These are phyloP conservation scores for Syrphus vitripennis DNA, from an alignment of 2,888 invertebrate genomes.

Conservation along the genomic window DNA sequence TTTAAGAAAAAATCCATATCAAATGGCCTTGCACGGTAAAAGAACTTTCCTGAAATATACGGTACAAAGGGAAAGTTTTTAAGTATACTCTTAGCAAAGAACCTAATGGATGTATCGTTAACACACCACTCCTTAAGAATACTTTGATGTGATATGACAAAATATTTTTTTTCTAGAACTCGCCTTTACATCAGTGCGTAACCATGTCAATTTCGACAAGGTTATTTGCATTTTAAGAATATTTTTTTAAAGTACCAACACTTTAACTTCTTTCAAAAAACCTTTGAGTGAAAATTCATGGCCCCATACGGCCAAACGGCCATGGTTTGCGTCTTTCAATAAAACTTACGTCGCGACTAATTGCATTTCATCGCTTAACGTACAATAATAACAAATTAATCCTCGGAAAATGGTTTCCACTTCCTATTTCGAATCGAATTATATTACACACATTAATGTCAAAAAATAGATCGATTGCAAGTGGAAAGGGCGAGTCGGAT, in stretches of 20 bases:
- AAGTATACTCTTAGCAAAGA: neutral
- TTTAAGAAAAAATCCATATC: too few species aligned
- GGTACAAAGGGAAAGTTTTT: neutral
- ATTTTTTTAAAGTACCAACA: too few species aligned
- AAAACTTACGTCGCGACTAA: constrained; percentile 24
- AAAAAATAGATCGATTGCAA: constrained; percentile 52
- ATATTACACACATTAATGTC: constrained; percentile 58
- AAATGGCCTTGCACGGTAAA: neutral
- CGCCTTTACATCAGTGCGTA: too few species aligned
- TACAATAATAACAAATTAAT: constrained; percentile 10
- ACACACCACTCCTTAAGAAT: neutral
- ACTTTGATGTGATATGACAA: neutral
- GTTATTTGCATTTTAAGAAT: neutral
- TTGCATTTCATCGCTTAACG: constrained; percentile 22
- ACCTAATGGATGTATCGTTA: neutral
- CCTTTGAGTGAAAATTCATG: too few species aligned
- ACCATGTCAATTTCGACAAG: neutral
- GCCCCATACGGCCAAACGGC: neutral
- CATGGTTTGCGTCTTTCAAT: neutral
- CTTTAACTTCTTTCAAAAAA: too few species aligned
- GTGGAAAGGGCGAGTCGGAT: constrained; percentile 23
- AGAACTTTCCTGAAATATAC: neutral
- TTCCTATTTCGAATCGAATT: constrained; percentile 32
- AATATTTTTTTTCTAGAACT: too few species aligned
- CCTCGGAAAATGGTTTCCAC: constrained; percentile 22